phyloP scores from a whole-genome alignment of 1,140 invertebrate genomes.

The Octopus sinensis region DNA sequence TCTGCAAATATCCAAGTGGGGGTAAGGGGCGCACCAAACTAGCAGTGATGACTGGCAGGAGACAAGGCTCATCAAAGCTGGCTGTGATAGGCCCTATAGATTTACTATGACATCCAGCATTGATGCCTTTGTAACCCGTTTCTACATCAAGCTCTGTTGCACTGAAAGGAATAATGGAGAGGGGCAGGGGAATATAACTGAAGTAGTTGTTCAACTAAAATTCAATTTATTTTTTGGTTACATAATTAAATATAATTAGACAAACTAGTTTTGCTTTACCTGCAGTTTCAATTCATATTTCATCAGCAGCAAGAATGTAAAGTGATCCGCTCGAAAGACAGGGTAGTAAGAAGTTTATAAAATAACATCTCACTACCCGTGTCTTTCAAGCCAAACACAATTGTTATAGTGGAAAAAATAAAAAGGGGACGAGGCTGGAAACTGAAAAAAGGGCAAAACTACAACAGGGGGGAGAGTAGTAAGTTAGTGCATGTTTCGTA shows the following conservation, averaged over 20 bases:
- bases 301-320: neutral
- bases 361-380: slow-evolving; percentile 90
- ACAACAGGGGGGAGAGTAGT: neutral
- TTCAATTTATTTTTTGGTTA: too few relatives aligned
- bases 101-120: slow-evolving; percentile 74
- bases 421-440: too few relatives aligned
- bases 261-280: too few relatives aligned
- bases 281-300: too few relatives aligned
- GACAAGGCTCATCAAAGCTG: slow-evolving; percentile 42
- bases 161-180: neutral
- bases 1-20: neutral
- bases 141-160: neutral
- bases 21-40: neutral
- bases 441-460: neutral
- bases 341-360: slow-evolving; percentile 78
- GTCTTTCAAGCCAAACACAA: slow-evolving; percentile 71
- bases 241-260: too few relatives aligned
- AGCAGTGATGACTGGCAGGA: slow-evolving; percentile 9
- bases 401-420: too few relatives aligned
- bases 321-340: slow-evolving; percentile 71
- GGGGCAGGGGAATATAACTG: too few relatives aligned
- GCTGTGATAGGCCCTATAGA: slow-evolving; percentile 37
- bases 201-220: too few relatives aligned
- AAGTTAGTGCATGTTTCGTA: neutral
- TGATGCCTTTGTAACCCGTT: slow-evolving; percentile 62